Conservation (phyloP, 2,888 invertebrate species). For the Metopia argyrocephala region DNA sequence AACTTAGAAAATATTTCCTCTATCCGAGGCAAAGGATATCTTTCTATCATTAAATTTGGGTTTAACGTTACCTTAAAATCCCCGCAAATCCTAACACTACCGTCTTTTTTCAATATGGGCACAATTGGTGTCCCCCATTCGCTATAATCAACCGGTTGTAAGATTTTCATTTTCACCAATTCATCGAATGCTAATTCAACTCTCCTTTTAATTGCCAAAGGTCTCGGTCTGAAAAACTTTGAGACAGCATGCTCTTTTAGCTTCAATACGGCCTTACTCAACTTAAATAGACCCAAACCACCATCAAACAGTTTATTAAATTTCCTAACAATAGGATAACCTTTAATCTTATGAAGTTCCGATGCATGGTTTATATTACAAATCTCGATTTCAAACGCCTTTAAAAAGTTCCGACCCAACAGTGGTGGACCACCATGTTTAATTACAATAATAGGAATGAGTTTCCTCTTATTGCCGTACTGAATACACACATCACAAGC, state of each 20-base stretch:
- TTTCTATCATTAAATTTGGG: slow-evolving; percentile 65
- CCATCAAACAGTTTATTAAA: slow-evolving; percentile 47
- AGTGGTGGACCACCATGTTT: slow-evolving; percentile 58
- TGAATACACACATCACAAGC: slow-evolving; percentile 30
- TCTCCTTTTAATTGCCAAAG: slow-evolving; percentile 40
- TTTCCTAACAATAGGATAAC: slow-evolving; percentile 44
- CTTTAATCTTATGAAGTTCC: slow-evolving; percentile 19
- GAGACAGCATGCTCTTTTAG: slow-evolving; percentile 23
- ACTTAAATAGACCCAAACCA: slow-evolving; percentile 53
- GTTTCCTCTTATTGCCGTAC: slow-evolving; percentile 31
- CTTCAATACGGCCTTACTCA: slow-evolving; percentile 14
- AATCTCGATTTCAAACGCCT: slow-evolving; percentile 43
- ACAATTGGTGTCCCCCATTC: slow-evolving; percentile 71
- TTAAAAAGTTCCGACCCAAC: slow-evolving; percentile 56
- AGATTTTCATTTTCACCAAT: slow-evolving; percentile 40
- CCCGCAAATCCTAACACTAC: slow-evolving; percentile 60
- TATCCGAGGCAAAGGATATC: slow-evolving; percentile 68
- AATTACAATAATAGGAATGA: slow-evolving; percentile 45
- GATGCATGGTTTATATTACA: slow-evolving; percentile 29
- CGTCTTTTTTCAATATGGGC: too few relatives aligned
- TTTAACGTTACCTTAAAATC: slow-evolving; percentile 67
- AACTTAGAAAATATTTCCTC: slow-evolving; percentile 69
- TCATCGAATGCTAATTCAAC: slow-evolving; percentile 47
- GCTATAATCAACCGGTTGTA: slow-evolving; percentile 50
- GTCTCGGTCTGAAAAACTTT: too few relatives aligned